Percentiles rank a stretch among this genome's conserved stretches.
Conservation (phyloP, 2,888 invertebrate species). For the Drosophila eohydei region DNA sequence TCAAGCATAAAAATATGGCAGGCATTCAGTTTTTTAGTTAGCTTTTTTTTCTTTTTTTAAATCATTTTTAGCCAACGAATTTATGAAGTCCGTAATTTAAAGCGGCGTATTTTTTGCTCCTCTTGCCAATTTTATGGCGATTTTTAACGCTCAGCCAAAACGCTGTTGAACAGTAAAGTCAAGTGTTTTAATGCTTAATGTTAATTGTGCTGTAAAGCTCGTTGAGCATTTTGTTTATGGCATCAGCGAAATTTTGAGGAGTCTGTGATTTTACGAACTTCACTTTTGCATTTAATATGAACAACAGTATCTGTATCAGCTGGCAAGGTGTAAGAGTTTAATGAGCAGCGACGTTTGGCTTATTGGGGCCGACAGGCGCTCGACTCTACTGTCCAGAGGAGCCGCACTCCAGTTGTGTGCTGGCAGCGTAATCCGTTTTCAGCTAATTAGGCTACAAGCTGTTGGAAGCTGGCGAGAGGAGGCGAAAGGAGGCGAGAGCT, state of each 20-base stretch:
- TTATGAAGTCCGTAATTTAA: slow-evolving; percentile 61
- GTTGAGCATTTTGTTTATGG: slow-evolving; percentile 61
- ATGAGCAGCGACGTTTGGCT: slow-evolving; percentile 62
- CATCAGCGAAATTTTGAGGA: slow-evolving; percentile 22
- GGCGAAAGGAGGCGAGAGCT: slow-evolving; percentile 11
- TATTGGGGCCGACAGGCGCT: slow-evolving; percentile 30
- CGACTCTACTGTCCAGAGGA: slow-evolving; percentile 1
- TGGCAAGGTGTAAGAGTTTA: slow-evolving; percentile 52
- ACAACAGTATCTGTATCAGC: slow-evolving; percentile 18
- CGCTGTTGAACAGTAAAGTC: slow-evolving; percentile 46
- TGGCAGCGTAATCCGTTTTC: slow-evolving; percentile 59
- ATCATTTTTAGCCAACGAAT: slow-evolving; percentile 40
- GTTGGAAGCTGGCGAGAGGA: slow-evolving; percentile 15
- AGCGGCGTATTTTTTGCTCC: slow-evolving; percentile 13
- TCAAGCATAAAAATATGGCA: slow-evolving; percentile 48
- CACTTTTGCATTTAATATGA: slow-evolving; percentile 1
- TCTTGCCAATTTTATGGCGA: slow-evolving; percentile 57
- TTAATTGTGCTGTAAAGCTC: slow-evolving; percentile 56
- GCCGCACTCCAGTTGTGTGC: slow-evolving; percentile 31
- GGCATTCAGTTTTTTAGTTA: slow-evolving; percentile 35
- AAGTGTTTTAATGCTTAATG: slow-evolving; percentile 54
- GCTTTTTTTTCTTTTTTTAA: slow-evolving; percentile 6
- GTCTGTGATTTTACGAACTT: slow-evolving; percentile 15
- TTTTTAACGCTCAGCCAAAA: slow-evolving; percentile 49
- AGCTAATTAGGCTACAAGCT: slow-evolving; percentile 75